Base-by-base conservation (phyloP, 2,888 invertebrate genomes). In the Xestia ashworthii region DNA sequence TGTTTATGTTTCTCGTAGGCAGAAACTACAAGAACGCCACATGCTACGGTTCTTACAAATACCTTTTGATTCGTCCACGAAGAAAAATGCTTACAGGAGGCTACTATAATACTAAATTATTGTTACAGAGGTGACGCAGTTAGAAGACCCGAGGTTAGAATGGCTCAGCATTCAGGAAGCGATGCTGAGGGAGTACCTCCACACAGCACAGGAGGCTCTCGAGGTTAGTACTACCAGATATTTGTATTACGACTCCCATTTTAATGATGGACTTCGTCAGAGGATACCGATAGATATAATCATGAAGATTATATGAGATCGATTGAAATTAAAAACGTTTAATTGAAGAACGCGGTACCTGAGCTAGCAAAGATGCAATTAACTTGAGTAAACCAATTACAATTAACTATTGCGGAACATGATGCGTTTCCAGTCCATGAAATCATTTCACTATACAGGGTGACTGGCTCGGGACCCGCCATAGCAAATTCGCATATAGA, bases 161-260 rank as follows among this genome's bases (percentile, higher is more conserved):
- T 99, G 99, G 99, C 98, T 99, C 92, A 98, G 98, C 91, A 98
- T 99, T 90, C 99, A 99, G 97, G 99, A 99, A 97, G 98, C 98
- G 87, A 99, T 99, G 99, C 97, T 99, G 94, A 98, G 99, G 94
- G 99, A 99, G 93, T 99, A 99, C 97, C 98, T 99, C 93, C 98
- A 98, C 90, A 99, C 99, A 84, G 99, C 99, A 86, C 99, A 99
- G 97, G 99, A 99, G 97, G 99, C 99, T 93, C 97, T 99, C 94
- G 99, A 99, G 98, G 99, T 99, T 93, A 97, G 97, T 91, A 74
- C 67, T 25, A 9, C 2, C 8, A 58, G 25, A 25, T 25, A 32
- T 32, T 25, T 58, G 14, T 32, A 48, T 32, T 53, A 66, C 12
- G n/a, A 38, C 5, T 32, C 0, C 3, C 19, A 60, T n/a, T 41